phyloP scores from a whole-genome alignment of 2,113 vertebrate genomes.

The Corythornis vintsioides region DNA sequence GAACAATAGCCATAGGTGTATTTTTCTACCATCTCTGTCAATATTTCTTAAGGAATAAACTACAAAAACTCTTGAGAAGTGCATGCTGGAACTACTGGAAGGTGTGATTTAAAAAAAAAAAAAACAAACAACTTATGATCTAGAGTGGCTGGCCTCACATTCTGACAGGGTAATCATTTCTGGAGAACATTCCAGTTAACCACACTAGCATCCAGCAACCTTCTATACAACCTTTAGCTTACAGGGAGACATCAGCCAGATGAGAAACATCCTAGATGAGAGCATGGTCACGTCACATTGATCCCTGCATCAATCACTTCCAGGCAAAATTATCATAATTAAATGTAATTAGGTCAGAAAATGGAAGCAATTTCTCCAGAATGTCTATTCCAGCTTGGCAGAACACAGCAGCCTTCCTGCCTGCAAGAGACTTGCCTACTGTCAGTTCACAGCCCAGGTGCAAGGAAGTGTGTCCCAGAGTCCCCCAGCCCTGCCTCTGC shows the following conservation, averaged over 20 bases:
- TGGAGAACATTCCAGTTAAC: neutral
- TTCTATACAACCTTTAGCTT: neutral
- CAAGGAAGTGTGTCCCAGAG: neutral
- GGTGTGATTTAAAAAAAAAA: neutral
- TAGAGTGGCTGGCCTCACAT: neutral
- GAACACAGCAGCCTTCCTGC: neutral
- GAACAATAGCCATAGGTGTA: neutral
- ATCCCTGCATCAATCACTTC: neutral
- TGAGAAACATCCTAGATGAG: neutral
- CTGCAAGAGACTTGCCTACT: neutral
- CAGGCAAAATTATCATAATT: slow-evolving; percentile 4
- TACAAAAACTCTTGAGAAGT: neutral
- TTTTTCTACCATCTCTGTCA: neutral
- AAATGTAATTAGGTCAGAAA: slow-evolving; percentile 45
- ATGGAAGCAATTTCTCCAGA: slow-evolving; percentile 9
- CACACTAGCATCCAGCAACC: neutral
- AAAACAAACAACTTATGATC: neutral
- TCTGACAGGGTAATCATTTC: neutral
- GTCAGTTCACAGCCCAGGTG: neutral
- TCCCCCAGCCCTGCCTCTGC: neutral
- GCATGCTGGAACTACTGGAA: neutral
- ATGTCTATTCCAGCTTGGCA: neutral
- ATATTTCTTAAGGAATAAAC: neutral
- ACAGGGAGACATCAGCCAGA: neutral
- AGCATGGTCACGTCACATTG: neutral